Conservation (phyloP, 2,797 vertebrate genomes). For the Australoheros facetus region DNA sequence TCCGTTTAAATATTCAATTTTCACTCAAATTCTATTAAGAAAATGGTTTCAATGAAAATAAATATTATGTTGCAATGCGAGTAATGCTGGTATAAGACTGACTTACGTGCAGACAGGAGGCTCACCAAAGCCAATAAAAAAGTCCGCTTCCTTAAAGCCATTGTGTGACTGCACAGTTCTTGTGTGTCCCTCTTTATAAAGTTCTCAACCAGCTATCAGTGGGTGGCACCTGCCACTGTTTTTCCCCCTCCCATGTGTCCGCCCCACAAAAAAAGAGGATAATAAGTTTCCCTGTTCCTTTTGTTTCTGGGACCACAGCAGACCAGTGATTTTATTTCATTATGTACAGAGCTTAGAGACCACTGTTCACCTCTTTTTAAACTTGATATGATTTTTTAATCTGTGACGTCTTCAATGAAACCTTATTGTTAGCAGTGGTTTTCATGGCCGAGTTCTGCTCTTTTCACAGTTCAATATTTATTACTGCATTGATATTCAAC, state of each 20-base stretch:
- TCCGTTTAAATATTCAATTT: background rate
- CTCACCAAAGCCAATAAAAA: slow-evolving; percentile 1
- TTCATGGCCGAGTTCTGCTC: background rate
- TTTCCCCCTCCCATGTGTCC: background rate
- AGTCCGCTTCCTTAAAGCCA: slow-evolving; percentile 41
- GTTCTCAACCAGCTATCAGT: background rate
- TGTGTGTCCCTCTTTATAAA: slow-evolving; percentile 34
- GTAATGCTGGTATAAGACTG: background rate
- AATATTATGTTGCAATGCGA: background rate
- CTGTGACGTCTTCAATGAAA: background rate
- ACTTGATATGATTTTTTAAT: fast-evolving
- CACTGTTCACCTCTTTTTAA: background rate
- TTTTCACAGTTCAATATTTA: background rate
- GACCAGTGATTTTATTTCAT: background rate
- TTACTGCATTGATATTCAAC: background rate
- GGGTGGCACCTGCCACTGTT: background rate
- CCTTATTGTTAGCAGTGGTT: background rate
- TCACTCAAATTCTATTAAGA: background rate
- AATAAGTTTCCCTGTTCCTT: slow-evolving; percentile 19
- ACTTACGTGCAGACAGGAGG: slow-evolving; percentile 59
- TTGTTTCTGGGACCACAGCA: background rate
- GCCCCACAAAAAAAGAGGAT: too few relatives aligned
- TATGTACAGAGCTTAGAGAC: background rate
- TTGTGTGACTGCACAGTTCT: slow-evolving; percentile 27
- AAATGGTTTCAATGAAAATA: background rate